Percentiles rank a stretch among this genome's conserved stretches.
These are phyloP conservation scores for Nesoenas mayeri DNA, from an alignment of 2,113 vertebrate species.

Conservation along the genomic window DNA sequence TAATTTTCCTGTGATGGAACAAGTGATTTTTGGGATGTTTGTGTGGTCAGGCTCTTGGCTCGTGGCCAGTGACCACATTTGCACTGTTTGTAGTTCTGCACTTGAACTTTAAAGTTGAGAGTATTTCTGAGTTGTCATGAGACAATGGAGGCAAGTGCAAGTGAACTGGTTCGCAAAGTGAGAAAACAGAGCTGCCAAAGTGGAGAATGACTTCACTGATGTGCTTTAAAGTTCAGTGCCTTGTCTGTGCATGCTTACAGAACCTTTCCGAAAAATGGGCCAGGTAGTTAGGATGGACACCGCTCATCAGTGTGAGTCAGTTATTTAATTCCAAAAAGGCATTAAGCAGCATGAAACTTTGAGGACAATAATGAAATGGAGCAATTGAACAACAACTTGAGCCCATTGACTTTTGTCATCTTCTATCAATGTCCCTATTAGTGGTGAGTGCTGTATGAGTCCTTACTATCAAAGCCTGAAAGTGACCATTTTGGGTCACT, in stretches of 20 bases:
- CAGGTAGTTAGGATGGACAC: neutral
- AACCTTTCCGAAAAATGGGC: neutral
- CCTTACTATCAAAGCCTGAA: neutral
- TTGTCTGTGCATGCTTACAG: neutral
- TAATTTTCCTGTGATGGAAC: neutral
- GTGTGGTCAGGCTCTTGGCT: accelerated
- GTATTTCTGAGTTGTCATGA: neutral
- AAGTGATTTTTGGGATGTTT: neutral
- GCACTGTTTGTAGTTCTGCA: neutral
- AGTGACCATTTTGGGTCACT: neutral
- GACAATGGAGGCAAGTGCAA: neutral
- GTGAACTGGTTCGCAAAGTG: neutral
- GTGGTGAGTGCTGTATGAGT: neutral
- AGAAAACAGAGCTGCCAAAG: neutral
- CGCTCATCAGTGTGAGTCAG: neutral
- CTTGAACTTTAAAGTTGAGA: neutral
- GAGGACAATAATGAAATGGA: constrained; percentile 3
- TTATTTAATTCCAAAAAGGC: neutral
- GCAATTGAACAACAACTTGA: constrained; percentile 11
- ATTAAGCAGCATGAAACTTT: neutral
- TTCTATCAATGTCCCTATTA: constrained; percentile 25
- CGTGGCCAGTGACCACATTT: accelerated
- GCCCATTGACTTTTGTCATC: constrained; percentile 27
- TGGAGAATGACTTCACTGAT: neutral
- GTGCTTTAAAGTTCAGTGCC: neutral